Base-by-base conservation (phyloP, 1,140 invertebrate genomes). In the Cydia amplana region DNA sequence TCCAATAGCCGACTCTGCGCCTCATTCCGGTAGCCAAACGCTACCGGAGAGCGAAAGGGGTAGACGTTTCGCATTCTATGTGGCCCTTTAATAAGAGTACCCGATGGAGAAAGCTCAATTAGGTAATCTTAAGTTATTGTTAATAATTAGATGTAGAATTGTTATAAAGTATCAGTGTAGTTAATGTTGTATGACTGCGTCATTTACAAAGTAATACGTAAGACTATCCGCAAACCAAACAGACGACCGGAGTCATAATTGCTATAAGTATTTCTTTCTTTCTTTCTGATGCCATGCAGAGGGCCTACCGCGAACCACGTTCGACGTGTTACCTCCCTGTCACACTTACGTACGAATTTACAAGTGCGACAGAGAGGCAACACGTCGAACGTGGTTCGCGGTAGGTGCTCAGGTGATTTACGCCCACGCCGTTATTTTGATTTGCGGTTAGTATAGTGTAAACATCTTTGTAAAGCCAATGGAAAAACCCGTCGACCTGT, bases 91-190 rank as follows among this genome's bases (percentile, higher is more conserved):
- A 14, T 67, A 65, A 16, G 65, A 70, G 65, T 70, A 18, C 65
- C 65, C n/a, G 65, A 16, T 40, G 65, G n/a, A 40, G 65, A 70
- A 70, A 70, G 65, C 65, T 70, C 65, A 70, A 70, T 70, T 70
- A 60, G 55, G 55, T 60, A 60, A 70, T 23, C 32, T 10, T 70
- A 70, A 70, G 65, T 70, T 70, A 70, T 70, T 70, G 32, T 70
- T 70, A 70, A 67, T 28, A 32, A 10, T 36, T 70, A 70, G 65
- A 4, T 70, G 18, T 70, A 70, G 32, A 70, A 36, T 70, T 70
- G 65, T 70, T 70, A 70, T 36, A 32, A 43, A 51, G 49, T 51
- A 18, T 36, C n/a, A 40, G n/a, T 36, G 16, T 70, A n/a, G 32
- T 18, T 70, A 70, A 70, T 40, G 28, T 40, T 40, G n/a, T 70